phyloP scores from a whole-genome alignment of 2,888 invertebrate species.

The Euphydryas editha region DNA sequence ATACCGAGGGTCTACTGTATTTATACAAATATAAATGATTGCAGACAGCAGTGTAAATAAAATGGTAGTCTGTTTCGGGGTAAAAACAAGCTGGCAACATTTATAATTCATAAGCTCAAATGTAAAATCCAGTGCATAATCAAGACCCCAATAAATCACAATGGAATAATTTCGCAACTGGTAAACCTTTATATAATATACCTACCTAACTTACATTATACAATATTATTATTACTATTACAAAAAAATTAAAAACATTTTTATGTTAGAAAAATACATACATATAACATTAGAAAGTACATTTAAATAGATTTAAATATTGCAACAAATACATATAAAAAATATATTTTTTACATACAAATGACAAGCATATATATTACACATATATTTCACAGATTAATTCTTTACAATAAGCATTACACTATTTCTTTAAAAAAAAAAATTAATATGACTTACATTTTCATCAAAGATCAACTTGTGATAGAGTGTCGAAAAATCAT shows the following conservation, averaged over 20 bases:
- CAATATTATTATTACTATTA: too few species aligned
- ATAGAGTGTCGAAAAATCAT: conserved; percentile 93
- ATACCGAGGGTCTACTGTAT: too few species aligned
- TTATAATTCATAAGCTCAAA: not conserved
- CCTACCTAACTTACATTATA: too few species aligned
- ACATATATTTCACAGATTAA: not conserved
- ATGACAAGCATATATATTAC: not conserved
- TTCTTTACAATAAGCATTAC: too few species aligned
- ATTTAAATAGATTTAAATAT: too few species aligned
- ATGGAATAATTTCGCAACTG: not conserved
- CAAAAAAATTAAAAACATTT: too few species aligned
- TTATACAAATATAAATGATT: not conserved
- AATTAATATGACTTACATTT: conserved; percentile 82
- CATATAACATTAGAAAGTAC: too few species aligned
- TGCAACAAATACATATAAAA: too few species aligned
- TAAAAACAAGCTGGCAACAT: not conserved
- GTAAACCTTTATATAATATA: not conserved
- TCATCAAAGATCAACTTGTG: conserved; percentile 92
- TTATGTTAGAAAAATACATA: too few species aligned
- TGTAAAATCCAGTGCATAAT: not conserved
- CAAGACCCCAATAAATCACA: not conserved
- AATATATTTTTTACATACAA: too few species aligned
- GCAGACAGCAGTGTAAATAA: not conserved
- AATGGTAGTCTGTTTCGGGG: not conserved
- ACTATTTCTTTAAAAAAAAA: not conserved